A percentile compares a stretch with the other conserved stretches of the same genome.
These are phyloP conservation scores for Coccyzus lansbergi DNA, from an alignment of 2,797 vertebrate species.

Conservation along the genomic window DNA sequence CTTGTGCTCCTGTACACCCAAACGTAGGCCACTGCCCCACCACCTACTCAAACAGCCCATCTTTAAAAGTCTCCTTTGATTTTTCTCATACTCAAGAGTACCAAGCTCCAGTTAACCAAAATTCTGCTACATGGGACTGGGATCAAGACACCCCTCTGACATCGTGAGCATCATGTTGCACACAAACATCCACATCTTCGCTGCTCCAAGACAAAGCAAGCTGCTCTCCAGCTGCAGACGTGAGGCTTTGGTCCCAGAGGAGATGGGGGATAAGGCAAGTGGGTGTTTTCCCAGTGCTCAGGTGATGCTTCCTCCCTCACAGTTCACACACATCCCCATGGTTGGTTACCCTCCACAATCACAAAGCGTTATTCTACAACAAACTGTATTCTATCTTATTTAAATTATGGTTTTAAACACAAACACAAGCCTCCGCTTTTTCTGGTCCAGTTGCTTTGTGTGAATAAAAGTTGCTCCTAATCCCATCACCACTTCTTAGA, in stretches of 20 bases:
- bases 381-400: background rate
- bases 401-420: background rate
- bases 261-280: background rate
- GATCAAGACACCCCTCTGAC: background rate
- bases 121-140: background rate
- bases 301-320: background rate
- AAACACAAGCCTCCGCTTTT: background rate
- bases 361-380: fast-evolving
- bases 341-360: background rate
- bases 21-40: no score
- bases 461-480: background rate
- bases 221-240: background rate
- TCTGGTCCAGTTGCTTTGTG: background rate
- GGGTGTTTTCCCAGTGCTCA: background rate
- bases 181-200: fast-evolving
- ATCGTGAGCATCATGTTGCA: fast-evolving
- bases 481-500: background rate
- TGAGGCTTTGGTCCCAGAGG: background rate
- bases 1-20: no score
- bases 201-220: background rate
- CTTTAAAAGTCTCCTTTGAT: no score
- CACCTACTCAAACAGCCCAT: no score
- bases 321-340: background rate
- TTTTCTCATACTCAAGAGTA: no score
- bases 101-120: background rate